Evolutionary conservation across 2,797 vertebrate species (phyloP).

Genomic region (Limosa lapponica): DNA sequence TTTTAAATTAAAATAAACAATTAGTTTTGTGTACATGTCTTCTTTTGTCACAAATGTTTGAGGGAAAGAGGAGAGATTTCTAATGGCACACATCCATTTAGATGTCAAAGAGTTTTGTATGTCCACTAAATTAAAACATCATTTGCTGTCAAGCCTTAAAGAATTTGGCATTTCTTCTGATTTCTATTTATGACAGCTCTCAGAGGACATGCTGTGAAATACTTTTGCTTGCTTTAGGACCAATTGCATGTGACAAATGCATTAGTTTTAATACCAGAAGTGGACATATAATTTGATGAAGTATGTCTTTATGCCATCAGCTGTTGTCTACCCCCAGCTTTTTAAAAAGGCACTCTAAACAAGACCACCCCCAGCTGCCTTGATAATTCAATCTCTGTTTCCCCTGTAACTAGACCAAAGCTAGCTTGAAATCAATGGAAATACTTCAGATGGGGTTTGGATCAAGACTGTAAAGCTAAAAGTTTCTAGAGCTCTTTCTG

Average conservation of each 20-base stretch:
- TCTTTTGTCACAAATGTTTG: neutral
- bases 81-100: conserved; percentile 57
- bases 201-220: conserved; percentile 57
- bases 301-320: conserved; percentile 29
- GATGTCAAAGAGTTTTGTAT: conserved; percentile 56
- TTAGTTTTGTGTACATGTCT: neutral
- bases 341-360: conserved; percentile 5
- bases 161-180: conserved; percentile 55
- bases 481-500: neutral
- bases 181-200: conserved; percentile 71
- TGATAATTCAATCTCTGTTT: neutral
- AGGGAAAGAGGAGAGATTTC: neutral
- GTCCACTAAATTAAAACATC: conserved; percentile 66
- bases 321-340: conserved; percentile 3
- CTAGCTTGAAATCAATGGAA: neutral
- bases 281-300: conserved; percentile 35
- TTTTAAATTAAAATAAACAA: neutral
- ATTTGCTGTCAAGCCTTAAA: conserved; percentile 55
- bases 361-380: neutral
- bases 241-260: conserved; percentile 68
- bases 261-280: conserved; percentile 57
- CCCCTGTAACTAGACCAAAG: neutral
- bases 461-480: neutral
- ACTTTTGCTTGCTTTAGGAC: conserved; percentile 52
- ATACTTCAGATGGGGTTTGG: neutral